Conservation (phyloP, 2,797 vertebrate genomes). For the Clarias laeviceps region DNA sequence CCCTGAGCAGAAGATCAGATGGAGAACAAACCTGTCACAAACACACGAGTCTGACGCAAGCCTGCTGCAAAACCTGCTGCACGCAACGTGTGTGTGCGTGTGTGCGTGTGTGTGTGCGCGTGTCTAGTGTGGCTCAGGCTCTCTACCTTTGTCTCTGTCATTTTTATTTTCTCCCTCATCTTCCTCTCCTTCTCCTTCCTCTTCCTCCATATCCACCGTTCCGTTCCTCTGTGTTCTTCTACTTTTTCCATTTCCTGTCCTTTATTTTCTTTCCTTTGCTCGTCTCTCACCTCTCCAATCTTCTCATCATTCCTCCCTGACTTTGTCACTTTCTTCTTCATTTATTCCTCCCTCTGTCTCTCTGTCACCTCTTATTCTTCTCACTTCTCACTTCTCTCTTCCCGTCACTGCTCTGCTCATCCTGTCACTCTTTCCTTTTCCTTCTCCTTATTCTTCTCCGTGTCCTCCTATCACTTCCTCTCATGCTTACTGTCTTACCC, state of each 20-base stretch:
- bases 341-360: background rate
- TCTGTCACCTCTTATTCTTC: too few species aligned
- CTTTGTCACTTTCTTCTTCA: background rate
- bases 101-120: conserved; percentile 24
- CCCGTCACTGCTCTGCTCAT: too few species aligned
- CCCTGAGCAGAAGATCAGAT: conserved; percentile 81
- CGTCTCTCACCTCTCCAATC: background rate
- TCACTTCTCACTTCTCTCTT: too few species aligned
- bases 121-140: conserved; percentile 10
- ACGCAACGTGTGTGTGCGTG: conserved; percentile 36
- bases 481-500: background rate
- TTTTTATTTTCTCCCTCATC: background rate
- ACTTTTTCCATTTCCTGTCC: conserved; percentile 41
- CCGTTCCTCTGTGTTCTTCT: conserved; percentile 21
- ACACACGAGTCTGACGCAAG: conserved; percentile 77
- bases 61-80: conserved; percentile 75
- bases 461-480: background rate
- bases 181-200: background rate
- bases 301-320: background rate
- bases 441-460: background rate
- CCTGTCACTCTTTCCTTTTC: conserved; percentile 46
- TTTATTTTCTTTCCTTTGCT: background rate
- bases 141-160: conserved; percentile 16
- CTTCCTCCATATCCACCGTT: background rate
- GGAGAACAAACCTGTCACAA: conserved; percentile 78